Conservation (phyloP, 2,888 invertebrate species). For the Lepas anatifera region DNA sequence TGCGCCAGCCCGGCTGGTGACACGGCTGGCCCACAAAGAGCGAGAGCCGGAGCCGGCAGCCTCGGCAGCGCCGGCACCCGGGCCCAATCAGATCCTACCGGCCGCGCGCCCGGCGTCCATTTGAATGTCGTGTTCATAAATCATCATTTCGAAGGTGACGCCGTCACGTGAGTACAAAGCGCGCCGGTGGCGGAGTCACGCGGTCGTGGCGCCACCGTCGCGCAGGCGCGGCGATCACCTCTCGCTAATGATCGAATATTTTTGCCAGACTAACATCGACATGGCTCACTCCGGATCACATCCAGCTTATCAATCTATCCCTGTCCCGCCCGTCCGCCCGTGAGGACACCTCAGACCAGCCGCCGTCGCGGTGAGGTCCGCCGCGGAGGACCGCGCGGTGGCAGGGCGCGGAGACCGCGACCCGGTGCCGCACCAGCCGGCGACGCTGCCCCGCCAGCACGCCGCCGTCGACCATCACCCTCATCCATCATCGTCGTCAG, state of each 20-base stretch:
- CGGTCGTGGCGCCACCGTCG: background rate
- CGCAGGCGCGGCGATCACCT: too few relatives aligned
- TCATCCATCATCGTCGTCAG: background rate
- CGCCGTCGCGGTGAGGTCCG: too few relatives aligned
- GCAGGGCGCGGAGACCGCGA: too few relatives aligned
- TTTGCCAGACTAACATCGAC: too few relatives aligned
- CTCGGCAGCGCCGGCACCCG: background rate
- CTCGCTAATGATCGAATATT: too few relatives aligned
- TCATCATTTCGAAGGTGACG: background rate
- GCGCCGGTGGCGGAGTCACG: background rate
- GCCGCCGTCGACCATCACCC: background rate
- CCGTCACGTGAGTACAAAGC: background rate
- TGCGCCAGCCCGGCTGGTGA: background rate
- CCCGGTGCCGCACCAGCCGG: too few relatives aligned
- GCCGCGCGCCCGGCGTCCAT: background rate
- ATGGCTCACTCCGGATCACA: too few relatives aligned
- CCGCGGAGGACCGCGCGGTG: too few relatives aligned
- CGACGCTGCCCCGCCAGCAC: background rate
- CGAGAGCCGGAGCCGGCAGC: too few relatives aligned
- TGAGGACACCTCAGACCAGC: too few relatives aligned
- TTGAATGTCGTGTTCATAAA: background rate
- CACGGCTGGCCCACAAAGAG: background rate
- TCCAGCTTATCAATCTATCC: too few relatives aligned
- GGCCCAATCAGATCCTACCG: background rate
- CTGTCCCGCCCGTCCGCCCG: too few relatives aligned